phyloP scores from a whole-genome alignment of 1,140 invertebrate species.

The Zaprionus nigranus region DNA sequence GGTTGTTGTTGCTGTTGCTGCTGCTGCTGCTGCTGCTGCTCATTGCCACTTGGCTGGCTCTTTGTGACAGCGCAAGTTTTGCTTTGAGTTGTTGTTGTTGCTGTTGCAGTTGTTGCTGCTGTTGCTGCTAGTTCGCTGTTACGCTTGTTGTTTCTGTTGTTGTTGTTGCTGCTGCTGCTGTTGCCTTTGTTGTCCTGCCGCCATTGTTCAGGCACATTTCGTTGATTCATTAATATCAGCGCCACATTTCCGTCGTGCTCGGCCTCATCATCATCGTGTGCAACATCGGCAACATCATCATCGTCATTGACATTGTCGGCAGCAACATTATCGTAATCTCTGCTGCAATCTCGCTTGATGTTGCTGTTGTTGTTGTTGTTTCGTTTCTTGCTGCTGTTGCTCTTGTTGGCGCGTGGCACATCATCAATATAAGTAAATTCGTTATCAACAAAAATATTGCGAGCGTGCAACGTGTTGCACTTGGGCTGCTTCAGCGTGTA shows the following conservation, averaged over 20 bases:
- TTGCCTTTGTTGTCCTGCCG: slow-evolving; percentile 81
- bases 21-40: slow-evolving; percentile 56
- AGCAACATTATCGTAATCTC: slow-evolving; percentile 60
- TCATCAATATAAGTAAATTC: slow-evolving; percentile 83
- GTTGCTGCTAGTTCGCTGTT: slow-evolving; percentile 55
- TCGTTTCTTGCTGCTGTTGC: slow-evolving; percentile 26
- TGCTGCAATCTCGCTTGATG: slow-evolving; percentile 63
- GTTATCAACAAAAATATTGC: slow-evolving; percentile 81
- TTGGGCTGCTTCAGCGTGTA: slow-evolving; percentile 77
- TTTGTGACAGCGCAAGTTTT: slow-evolving; percentile 80
- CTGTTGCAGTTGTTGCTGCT: slow-evolving; percentile 48
- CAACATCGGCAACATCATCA: slow-evolving; percentile 43
- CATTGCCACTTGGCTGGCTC: slow-evolving; percentile 74
- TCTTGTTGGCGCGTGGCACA: slow-evolving; percentile 55
- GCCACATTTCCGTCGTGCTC: slow-evolving; percentile 75
- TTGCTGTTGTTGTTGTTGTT: slow-evolving; percentile 11
- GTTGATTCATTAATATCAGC: slow-evolving; percentile 82
- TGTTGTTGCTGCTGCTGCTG: slow-evolving; percentile 47
- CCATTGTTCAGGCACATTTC: slow-evolving; percentile 77
- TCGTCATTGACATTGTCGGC: slow-evolving; percentile 57
- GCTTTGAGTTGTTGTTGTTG: slow-evolving; percentile 49
- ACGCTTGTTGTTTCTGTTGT: slow-evolving; percentile 45
- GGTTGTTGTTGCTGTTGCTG: slow-evolving; percentile 61
- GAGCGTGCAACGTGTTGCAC: slow-evolving; percentile 73
- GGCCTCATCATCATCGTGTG: slow-evolving; percentile 53